Conservation (phyloP, 1,140 invertebrate species). For the Sitophilus oryzae region DNA sequence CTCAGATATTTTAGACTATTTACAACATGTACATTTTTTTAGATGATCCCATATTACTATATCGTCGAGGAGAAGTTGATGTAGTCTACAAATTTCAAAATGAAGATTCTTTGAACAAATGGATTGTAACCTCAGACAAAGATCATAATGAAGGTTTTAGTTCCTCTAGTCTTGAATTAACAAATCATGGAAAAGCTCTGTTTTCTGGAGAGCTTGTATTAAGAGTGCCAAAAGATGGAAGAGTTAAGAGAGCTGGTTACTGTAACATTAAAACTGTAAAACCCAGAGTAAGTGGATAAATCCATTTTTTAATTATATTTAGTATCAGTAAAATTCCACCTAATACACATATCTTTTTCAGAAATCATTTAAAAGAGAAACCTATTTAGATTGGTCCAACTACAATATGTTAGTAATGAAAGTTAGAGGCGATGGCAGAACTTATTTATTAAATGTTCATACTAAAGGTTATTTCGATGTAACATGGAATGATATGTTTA, state of each 20-base stretch:
- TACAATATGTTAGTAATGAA: constrained; percentile 83
- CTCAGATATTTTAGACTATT: neutral
- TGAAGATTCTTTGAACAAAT: constrained; percentile 59
- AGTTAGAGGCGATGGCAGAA: constrained; percentile 85
- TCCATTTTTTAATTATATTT: constrained; percentile 6
- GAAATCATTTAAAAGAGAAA: constrained; percentile 77
- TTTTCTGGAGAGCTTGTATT: constrained; percentile 63
- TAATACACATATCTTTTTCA: constrained; percentile 39
- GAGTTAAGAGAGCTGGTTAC: constrained; percentile 66
- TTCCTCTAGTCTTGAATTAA: constrained; percentile 57
- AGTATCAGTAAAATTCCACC: neutral
- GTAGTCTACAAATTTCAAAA: constrained; percentile 63
- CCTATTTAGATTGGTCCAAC: constrained; percentile 62
- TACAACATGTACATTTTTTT: neutral
- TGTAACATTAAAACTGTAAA: constrained; percentile 66
- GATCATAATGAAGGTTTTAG: constrained; percentile 79
- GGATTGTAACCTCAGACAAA: constrained; percentile 68
- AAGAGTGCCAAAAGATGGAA: constrained; percentile 73
- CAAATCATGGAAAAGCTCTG: constrained; percentile 60
- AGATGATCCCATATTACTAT: constrained; percentile 54
- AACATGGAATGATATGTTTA: constrained; percentile 76
- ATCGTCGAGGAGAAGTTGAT: constrained; percentile 59
- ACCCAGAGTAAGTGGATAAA: constrained; percentile 53
- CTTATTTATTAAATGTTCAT: constrained; percentile 74
- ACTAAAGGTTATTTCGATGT: constrained; percentile 68